These are phyloP conservation scores for Umimayanthus kanabou DNA, from an alignment of 92 coral and sea anemone species.

Conservation along the genomic window DNA sequence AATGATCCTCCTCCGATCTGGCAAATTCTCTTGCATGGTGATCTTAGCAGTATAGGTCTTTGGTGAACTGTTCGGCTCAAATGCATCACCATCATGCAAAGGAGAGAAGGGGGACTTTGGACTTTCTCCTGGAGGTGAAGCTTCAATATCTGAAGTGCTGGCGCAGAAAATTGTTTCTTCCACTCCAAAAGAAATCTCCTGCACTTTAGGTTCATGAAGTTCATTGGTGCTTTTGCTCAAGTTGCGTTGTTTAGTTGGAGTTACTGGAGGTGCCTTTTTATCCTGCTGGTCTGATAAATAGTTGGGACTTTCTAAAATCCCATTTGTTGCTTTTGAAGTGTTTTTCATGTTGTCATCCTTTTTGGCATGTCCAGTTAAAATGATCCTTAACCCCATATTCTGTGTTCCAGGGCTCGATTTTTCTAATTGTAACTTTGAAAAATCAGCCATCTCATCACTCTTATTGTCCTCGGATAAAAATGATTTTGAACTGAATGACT, in stretches of 20 bases:
- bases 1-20: slow-evolving; percentile 64
- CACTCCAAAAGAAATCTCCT: slow-evolving; percentile 37
- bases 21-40: slow-evolving; percentile 72
- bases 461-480: slow-evolving; percentile 1
- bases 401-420: slow-evolving; percentile 6
- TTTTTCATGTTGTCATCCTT: not conserved
- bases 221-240: slow-evolving; percentile 30
- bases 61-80: slow-evolving; percentile 43
- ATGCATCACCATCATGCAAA: slow-evolving; percentile 24
- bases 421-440: slow-evolving; percentile 19
- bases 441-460: not conserved
- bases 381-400: slow-evolving; percentile 10
- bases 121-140: not conserved
- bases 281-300: not conserved
- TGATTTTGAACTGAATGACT: slow-evolving; percentile 23
- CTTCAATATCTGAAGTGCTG: slow-evolving; percentile 20
- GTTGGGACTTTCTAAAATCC: not conserved
- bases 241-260: not conserved
- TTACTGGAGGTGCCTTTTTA: not conserved
- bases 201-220: slow-evolving; percentile 41
- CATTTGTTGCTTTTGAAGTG: not conserved
- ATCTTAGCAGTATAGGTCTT: slow-evolving; percentile 65
- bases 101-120: not conserved
- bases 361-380: slow-evolving; percentile 26
- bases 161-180: slow-evolving; percentile 40